phyloP scores from a whole-genome alignment of 1,140 invertebrate species.

The Procambarus clarkii region DNA sequence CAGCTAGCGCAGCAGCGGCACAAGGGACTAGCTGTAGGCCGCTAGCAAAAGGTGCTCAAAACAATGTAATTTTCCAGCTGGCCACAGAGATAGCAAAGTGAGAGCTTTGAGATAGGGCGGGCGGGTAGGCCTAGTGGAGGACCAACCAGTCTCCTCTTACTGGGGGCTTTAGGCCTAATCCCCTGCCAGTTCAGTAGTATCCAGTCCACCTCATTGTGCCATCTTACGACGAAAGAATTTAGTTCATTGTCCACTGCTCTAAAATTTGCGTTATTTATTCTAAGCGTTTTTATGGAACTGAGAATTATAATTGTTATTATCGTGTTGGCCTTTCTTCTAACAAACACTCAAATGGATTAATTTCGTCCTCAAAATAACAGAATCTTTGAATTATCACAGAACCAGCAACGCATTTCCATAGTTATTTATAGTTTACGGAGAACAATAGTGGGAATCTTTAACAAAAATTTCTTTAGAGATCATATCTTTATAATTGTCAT shows the following conservation, averaged over 20 bases:
- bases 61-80: not conserved
- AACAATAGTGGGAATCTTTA: too few species aligned
- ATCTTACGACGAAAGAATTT: not conserved
- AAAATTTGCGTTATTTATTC: too few species aligned
- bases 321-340: too few species aligned
- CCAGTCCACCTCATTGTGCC: not conserved
- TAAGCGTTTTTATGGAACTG: too few species aligned
- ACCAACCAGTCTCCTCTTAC: not conserved
- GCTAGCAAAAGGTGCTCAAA: not conserved
- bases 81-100: not conserved
- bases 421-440: too few species aligned
- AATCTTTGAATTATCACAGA: too few species aligned
- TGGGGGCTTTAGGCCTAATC: constrained; percentile 1
- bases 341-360: too few species aligned
- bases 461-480: too few species aligned
- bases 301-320: too few species aligned
- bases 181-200: not conserved
- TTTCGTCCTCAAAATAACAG: too few species aligned
- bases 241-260: not conserved
- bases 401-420: too few species aligned
- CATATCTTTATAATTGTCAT: too few species aligned
- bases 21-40: not conserved
- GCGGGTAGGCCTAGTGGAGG: not conserved
- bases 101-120: not conserved
- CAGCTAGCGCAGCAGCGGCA: not conserved